A percentile compares a stretch with the other conserved stretches of the same genome.
phyloP scores from a whole-genome alignment of 1,140 invertebrate species.

The Octopus bimaculoides region DNA sequence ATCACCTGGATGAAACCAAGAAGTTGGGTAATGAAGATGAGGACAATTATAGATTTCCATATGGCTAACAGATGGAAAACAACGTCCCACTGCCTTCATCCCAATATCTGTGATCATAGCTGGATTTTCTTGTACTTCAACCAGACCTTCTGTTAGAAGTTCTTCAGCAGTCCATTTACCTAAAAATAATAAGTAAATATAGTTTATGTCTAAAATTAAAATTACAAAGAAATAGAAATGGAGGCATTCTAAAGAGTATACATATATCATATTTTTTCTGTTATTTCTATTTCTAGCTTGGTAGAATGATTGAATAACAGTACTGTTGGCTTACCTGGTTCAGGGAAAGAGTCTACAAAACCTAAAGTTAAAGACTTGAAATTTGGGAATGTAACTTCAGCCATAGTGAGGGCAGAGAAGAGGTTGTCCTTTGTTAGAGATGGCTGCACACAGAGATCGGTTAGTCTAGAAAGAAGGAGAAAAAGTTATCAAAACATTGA shows the following conservation, averaged over 20 bases:
- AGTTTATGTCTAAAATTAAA: background rate
- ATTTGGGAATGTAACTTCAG: slow-evolving; percentile 40
- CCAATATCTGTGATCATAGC: slow-evolving; percentile 48
- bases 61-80: slow-evolving; percentile 35
- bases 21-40: slow-evolving; percentile 36
- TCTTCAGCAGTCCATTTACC: slow-evolving; percentile 42
- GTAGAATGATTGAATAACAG: too few species aligned
- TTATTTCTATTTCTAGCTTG: too few species aligned
- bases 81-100: slow-evolving; percentile 37
- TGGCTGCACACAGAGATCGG: slow-evolving; percentile 43
- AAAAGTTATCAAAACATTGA: background rate
- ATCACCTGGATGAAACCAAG: slow-evolving; percentile 39
- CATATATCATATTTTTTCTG: too few species aligned
- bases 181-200: slow-evolving; percentile 17
- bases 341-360: slow-evolving; percentile 42
- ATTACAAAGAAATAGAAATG: too few species aligned
- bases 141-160: slow-evolving; percentile 34
- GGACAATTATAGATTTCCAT: slow-evolving; percentile 47
- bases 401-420: slow-evolving; percentile 42
- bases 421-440: slow-evolving; percentile 48
- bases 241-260: too few species aligned
- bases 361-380: slow-evolving; percentile 43
- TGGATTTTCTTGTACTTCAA: slow-evolving; percentile 43
- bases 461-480: slow-evolving; percentile 31
- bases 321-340: slow-evolving; percentile 26